Evolutionary conservation across 2,797 vertebrate species (phyloP).

Genomic region (Urophycis tenuis): DNA sequence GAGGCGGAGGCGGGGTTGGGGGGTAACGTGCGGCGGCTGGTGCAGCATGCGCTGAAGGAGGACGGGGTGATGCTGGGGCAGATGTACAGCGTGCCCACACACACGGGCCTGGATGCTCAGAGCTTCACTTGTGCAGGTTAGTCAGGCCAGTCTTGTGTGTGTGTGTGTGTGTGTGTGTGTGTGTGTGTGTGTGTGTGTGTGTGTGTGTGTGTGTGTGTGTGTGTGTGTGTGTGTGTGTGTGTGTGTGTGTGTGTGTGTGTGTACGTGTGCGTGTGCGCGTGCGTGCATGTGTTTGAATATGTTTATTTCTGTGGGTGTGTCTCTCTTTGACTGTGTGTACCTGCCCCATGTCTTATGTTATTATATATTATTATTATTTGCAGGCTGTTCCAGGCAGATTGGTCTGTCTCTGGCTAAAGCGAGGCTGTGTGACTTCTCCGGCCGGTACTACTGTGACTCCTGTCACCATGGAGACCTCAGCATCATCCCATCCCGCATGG

Average conservation of each 20-base stretch:
- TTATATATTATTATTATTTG: not conserved
- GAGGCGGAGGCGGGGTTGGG: conserved; percentile 62
- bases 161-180: not conserved
- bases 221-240: not conserved
- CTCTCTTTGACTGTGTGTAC: not conserved
- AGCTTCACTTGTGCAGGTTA: conserved; percentile 92
- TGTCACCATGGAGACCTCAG: conserved; percentile 81
- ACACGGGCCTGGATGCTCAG: conserved; percentile 87
- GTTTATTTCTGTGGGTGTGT: not conserved
- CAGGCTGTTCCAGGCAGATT: conserved; percentile 85
- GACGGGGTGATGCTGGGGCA: conserved; percentile 76
- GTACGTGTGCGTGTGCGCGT: not conserved
- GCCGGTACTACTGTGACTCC: conserved; percentile 85
- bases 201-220: not conserved
- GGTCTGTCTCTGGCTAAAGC: conserved; percentile 81
- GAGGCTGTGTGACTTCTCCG: conserved; percentile 84
- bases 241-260: not conserved
- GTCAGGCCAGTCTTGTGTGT: not conserved
- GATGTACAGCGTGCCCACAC: conserved; percentile 77
- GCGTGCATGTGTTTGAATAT: not conserved
- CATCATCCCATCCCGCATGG: conserved; percentile 87
- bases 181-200: conserved; percentile 9
- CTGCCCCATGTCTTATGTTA: conserved; percentile 16
- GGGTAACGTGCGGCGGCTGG: conserved; percentile 75
- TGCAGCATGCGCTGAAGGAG: conserved; percentile 80